These are phyloP conservation scores for Caenorhabditis virilis DNA, from an alignment of 2,888 invertebrate genomes.

Conservation along the genomic window DNA sequence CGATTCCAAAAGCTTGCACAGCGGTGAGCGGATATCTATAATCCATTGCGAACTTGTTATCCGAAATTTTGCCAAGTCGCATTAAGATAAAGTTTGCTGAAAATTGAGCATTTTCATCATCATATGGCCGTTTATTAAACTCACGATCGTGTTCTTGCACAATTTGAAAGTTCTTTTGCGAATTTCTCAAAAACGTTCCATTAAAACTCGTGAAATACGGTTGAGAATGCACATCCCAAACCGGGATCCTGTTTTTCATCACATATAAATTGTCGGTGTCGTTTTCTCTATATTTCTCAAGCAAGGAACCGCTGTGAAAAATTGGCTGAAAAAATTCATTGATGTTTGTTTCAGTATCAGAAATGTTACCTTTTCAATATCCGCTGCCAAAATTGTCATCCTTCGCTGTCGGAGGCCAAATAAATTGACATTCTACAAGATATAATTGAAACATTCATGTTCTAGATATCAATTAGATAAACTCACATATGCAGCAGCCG, in stretches of 20 bases:
- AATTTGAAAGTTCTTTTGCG: constrained; percentile 99
- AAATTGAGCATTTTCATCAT: constrained; percentile 33
- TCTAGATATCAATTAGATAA: background rate
- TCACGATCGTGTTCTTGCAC: constrained; percentile 93
- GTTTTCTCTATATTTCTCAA: constrained; percentile 77
- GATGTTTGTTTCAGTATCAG: too few species aligned
- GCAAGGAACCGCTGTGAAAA: constrained; percentile 72
- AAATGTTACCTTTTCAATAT: too few species aligned
- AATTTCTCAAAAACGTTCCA: constrained; percentile 96
- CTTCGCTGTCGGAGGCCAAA: constrained; percentile 95
- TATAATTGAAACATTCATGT: background rate
- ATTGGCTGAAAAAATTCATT: too few species aligned
- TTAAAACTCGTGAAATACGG: constrained; percentile 99
- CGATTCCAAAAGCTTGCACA: constrained; percentile 95
- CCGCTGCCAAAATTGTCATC: constrained; percentile 97
- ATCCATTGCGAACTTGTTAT: constrained; percentile 99
- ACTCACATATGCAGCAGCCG: constrained; percentile 88
- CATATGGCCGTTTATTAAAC: constrained; percentile 35
- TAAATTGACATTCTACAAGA: constrained; percentile 88
- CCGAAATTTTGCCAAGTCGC: constrained; percentile 97
- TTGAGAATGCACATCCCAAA: constrained; percentile 98
- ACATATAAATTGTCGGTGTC: constrained; percentile 91
- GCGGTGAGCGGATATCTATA: constrained; percentile 96
- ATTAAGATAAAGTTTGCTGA: constrained; percentile 93
- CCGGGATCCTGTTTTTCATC: constrained; percentile 95